These are phyloP conservation scores for Nymphalis polychloros DNA, from an alignment of 2,888 invertebrate genomes.

Conservation along the genomic window DNA sequence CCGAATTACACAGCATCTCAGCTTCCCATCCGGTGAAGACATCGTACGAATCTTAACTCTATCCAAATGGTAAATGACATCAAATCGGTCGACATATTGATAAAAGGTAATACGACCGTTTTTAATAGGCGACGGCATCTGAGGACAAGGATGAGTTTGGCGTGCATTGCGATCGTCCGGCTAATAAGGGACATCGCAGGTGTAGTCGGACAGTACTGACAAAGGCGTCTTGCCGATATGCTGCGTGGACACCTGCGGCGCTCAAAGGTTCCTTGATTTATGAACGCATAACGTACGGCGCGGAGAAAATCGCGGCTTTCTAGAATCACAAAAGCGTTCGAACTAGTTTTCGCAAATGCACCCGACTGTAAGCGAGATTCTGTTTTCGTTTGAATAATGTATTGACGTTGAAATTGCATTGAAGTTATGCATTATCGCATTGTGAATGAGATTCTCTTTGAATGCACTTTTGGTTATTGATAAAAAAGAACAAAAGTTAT, in stretches of 20 bases:
- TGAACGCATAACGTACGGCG: constrained; percentile 54
- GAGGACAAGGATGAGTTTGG: constrained; percentile 37
- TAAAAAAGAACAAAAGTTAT: constrained; percentile 22
- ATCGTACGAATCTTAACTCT: constrained; percentile 36
- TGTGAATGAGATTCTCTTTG: constrained; percentile 36
- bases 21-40: constrained; percentile 72
- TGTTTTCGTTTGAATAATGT: constrained; percentile 36
- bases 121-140: constrained; percentile 17
- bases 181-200: constrained; percentile 65
- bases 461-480: constrained; percentile 34
- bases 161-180: constrained; percentile 50
- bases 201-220: constrained; percentile 55
- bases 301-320: constrained; percentile 71
- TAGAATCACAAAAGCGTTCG: constrained; percentile 42
- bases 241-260: constrained; percentile 65
- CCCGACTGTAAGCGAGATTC: constrained; percentile 36
- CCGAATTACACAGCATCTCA: constrained; percentile 76
- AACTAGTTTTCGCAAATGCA: constrained; percentile 43
- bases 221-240: constrained; percentile 52
- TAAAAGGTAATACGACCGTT: constrained; percentile 22
- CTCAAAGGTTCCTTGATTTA: constrained; percentile 60
- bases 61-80: constrained; percentile 31
- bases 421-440: constrained; percentile 40
- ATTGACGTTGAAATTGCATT: constrained; percentile 38
- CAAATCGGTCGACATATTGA: constrained; percentile 20